Conservation (phyloP, 2,888 invertebrate genomes). For the Glyphotaelius pellucidus region DNA sequence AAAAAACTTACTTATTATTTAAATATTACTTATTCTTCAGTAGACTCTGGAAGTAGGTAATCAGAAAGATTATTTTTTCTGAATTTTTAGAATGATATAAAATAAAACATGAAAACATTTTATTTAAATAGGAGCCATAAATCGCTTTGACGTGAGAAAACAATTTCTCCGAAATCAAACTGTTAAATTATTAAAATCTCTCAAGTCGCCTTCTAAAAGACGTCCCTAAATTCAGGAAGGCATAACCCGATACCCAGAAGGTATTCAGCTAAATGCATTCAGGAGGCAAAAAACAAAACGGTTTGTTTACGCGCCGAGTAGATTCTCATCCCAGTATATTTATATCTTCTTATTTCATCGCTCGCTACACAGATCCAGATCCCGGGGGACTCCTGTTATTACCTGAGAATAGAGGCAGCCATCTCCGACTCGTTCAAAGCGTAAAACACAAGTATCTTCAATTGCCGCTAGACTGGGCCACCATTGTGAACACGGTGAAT, state of each 20-base stretch:
- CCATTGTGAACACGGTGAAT: conserved; percentile 40
- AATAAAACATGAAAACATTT: not conserved
- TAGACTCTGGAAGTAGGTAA: too few relatives aligned
- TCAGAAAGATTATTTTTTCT: too few relatives aligned
- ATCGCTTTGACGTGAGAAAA: not conserved
- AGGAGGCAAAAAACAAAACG: conserved; percentile 47
- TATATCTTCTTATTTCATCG: conserved; percentile 64
- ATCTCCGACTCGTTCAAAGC: conserved; percentile 48
- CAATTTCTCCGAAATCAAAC: conserved; percentile 9
- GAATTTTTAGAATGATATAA: not conserved
- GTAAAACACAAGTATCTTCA: conserved; percentile 56
- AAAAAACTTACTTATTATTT: not conserved
- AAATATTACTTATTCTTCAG: too few relatives aligned
- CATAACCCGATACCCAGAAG: conserved; percentile 6
- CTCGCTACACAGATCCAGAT: conserved; percentile 57
- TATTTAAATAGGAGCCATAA: not conserved
- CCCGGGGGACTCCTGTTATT: conserved; percentile 55
- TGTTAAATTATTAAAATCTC: conserved; percentile 8
- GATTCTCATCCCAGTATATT: conserved; percentile 55
- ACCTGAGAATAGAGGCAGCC: conserved; percentile 47
- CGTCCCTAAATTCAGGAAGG: not conserved
- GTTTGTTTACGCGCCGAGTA: conserved; percentile 58
- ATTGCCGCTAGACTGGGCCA: conserved; percentile 32
- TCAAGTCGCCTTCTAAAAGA: conserved; percentile 10
- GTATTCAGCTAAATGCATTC: conserved; percentile 18